These are phyloP conservation scores for Orius laevigatus DNA, from an alignment of 1,140 invertebrate species.

Conservation along the genomic window DNA sequence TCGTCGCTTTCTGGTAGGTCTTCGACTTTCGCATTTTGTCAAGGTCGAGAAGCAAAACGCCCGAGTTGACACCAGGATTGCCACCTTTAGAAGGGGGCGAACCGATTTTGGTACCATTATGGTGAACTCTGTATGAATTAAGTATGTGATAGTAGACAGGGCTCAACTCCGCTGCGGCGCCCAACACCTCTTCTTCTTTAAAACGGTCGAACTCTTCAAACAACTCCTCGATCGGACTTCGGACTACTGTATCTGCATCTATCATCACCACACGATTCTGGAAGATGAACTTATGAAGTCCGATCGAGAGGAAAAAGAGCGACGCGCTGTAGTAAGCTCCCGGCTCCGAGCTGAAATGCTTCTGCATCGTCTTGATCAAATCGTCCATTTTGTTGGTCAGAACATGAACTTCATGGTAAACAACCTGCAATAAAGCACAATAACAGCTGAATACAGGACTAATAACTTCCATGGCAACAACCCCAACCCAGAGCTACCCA, in stretches of 20 bases:
- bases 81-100: slow-evolving; percentile 31
- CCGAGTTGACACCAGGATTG: slow-evolving; percentile 66
- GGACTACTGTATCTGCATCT: slow-evolving; percentile 65
- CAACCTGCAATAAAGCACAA: slow-evolving; percentile 34
- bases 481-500: no score
- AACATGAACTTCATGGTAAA: slow-evolving; percentile 43
- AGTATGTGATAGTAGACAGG: slow-evolving; percentile 69
- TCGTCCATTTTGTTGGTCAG: slow-evolving; percentile 40
- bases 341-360: slow-evolving; percentile 57
- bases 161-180: slow-evolving; percentile 57
- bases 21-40: slow-evolving; percentile 46
- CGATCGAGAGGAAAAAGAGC: slow-evolving; percentile 65
- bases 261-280: slow-evolving; percentile 47
- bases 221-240: slow-evolving; percentile 46
- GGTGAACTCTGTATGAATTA: slow-evolving; percentile 43
- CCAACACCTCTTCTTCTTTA: slow-evolving; percentile 43
- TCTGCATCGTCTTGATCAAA: slow-evolving; percentile 50
- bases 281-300: slow-evolving; percentile 52
- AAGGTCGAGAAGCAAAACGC: slow-evolving; percentile 58
- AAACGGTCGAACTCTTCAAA: slow-evolving; percentile 48
- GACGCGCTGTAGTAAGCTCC: slow-evolving; percentile 69
- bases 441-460: no score
- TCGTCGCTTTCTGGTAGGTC: slow-evolving; percentile 15
- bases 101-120: slow-evolving; percentile 43
- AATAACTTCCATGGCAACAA: no score